These are phyloP conservation scores for Acanthis flammea DNA, from an alignment of 2,797 vertebrate species.

Conservation along the genomic window DNA sequence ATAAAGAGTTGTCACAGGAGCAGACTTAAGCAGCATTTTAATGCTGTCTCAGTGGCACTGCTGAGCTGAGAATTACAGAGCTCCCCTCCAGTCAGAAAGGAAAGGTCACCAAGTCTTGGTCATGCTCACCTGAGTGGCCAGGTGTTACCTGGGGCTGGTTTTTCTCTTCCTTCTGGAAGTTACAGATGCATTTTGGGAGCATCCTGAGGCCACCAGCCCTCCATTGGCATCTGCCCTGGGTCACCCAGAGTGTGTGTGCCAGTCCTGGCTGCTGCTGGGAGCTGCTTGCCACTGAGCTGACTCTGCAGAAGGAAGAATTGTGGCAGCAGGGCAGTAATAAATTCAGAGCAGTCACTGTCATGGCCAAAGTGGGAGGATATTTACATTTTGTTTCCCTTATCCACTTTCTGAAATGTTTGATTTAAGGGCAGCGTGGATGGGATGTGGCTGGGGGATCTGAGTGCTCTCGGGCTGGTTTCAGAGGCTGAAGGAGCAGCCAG, in stretches of 20 bases:
- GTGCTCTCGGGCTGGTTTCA: background rate
- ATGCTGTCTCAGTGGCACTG: background rate
- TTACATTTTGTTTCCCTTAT: background rate
- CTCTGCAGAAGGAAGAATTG: background rate
- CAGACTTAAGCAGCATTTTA: background rate
- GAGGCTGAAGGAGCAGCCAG: background rate
- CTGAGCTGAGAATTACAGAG: background rate
- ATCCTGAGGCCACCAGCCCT: background rate
- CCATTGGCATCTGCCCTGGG: background rate
- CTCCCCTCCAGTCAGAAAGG: background rate
- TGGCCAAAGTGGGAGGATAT: background rate
- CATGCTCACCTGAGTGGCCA: background rate
- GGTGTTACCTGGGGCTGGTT: background rate
- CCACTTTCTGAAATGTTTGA: background rate
- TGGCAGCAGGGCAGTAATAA: background rate
- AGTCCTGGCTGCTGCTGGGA: background rate
- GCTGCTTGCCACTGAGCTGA: background rate
- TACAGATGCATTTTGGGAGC: background rate
- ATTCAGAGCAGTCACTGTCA: background rate
- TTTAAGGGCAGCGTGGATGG: background rate
- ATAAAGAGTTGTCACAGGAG: background rate
- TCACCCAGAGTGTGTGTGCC: accelerated
- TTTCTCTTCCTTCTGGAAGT: background rate
- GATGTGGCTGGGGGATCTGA: background rate
- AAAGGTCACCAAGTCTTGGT: background rate